Conservation (phyloP, 2,888 invertebrate species). For the Zygaena filipendulae region DNA sequence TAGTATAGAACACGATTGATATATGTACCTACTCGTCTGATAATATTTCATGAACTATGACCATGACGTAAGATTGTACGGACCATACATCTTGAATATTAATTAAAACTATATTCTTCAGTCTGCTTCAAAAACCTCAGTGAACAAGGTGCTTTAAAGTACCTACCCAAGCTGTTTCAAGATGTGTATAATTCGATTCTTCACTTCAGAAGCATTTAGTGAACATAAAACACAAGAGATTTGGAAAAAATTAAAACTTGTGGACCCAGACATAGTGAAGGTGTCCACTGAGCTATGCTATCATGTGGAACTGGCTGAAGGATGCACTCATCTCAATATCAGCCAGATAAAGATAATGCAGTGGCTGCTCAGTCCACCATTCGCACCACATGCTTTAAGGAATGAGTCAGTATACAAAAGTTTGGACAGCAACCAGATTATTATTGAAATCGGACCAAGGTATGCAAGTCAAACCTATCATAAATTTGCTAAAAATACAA, state of each 20-base stretch:
- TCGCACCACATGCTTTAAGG: constrained; percentile 69
- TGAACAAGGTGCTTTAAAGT: no score
- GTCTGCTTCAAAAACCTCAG: no score
- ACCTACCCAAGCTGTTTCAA: no score
- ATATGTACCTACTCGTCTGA: no score
- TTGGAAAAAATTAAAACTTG: constrained; percentile 59
- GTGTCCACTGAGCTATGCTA: constrained; percentile 83
- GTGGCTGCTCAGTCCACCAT: constrained; percentile 83
- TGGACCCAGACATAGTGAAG: constrained; percentile 51
- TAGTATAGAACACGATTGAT: constrained; percentile 28
- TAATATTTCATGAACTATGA: constrained; percentile 62
- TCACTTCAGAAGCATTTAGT: constrained; percentile 71
- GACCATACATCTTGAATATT: no score
- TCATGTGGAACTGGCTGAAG: constrained; percentile 74
- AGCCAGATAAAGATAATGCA: constrained; percentile 73
- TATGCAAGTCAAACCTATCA: constrained; percentile 26
- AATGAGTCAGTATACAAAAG: constrained; percentile 59
- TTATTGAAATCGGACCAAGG: constrained; percentile 93
- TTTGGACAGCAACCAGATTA: constrained; percentile 36
- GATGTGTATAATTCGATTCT: constrained; percentile 72
- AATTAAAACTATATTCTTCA: no score
- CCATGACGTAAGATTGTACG: constrained; percentile 53
- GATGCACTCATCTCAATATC: constrained; percentile 57
- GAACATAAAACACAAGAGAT: constrained; percentile 69
- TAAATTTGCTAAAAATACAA: no score